These are phyloP conservation scores for Hystrix brachyura DNA, from an alignment of 2,113 vertebrate genomes.

Conservation along the genomic window DNA sequence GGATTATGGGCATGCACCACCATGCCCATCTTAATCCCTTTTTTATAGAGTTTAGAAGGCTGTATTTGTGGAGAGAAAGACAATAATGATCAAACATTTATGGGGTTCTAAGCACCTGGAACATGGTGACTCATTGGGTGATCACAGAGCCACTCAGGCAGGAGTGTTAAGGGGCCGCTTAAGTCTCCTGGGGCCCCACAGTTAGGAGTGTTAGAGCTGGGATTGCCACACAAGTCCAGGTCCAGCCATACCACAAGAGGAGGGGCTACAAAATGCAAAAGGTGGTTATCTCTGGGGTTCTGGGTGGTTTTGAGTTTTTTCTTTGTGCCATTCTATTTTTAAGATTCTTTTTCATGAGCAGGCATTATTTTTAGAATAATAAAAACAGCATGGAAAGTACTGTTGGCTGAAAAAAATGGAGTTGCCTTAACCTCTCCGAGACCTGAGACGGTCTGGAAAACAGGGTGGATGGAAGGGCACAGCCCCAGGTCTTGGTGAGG, in stretches of 20 bases:
- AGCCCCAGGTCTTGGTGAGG: not conserved
- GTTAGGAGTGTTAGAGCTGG: not conserved
- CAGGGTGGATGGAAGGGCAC: not conserved
- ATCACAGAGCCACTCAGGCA: rapidly evolving
- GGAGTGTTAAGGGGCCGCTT: not conserved
- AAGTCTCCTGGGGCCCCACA: not conserved
- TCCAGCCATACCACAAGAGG: rapidly evolving
- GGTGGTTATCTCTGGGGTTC: not conserved
- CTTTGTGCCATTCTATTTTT: not conserved
- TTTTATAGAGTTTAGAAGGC: not conserved
- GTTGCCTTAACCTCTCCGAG: not conserved
- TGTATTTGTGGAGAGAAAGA: not conserved
- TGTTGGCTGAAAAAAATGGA: not conserved
- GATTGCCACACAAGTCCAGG: not conserved
- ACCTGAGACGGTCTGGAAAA: not conserved
- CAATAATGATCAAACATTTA: rapidly evolving
- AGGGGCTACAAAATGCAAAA: rapidly evolving
- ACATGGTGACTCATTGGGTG: rapidly evolving
- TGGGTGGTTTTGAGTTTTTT: not conserved
- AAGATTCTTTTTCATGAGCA: not conserved
- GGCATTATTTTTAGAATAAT: not conserved
- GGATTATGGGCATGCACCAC: no score
- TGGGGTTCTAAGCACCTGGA: not conserved
- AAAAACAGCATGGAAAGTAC: not conserved
- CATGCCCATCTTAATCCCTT: not conserved